Evolutionary conservation across 2,888 invertebrate genomes (phyloP).

Genomic region (Patella ulyssiponensis): DNA sequence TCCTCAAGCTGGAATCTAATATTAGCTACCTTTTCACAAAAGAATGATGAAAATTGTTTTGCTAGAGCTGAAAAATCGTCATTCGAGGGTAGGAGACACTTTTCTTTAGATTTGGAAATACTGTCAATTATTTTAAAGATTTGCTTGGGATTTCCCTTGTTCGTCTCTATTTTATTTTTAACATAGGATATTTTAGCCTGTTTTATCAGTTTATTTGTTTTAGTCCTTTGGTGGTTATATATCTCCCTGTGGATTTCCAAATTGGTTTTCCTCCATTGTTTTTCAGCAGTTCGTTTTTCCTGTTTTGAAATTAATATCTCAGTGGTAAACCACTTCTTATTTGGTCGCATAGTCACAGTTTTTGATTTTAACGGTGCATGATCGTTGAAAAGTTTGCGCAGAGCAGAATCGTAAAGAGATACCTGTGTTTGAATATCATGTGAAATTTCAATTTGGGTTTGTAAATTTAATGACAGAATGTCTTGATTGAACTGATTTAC

Average conservation of each 20-base stretch:
- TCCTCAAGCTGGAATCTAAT: background rate
- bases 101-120: background rate
- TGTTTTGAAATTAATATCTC: background rate
- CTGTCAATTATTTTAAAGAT: background rate
- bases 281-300: slow-evolving; percentile 10
- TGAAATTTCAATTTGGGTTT: background rate
- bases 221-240: background rate
- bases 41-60: background rate
- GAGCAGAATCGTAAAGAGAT: background rate
- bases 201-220: background rate
- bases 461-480: background rate
- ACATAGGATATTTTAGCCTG: background rate
- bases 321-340: background rate
- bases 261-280: background rate
- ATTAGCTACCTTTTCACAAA: background rate
- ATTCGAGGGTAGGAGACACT: background rate
- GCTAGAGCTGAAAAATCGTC: background rate
- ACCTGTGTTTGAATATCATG: background rate
- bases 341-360: background rate
- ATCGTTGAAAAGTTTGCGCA: background rate
- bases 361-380: background rate
- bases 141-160: background rate
- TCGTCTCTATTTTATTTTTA: background rate
- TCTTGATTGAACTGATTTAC: background rate
- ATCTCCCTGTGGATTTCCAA: background rate